A percentile compares a stretch with the other conserved stretches of the same genome.
Evolutionary conservation across 2,888 invertebrate genomes (phyloP).

Genomic region (Aromia moschata): DNA sequence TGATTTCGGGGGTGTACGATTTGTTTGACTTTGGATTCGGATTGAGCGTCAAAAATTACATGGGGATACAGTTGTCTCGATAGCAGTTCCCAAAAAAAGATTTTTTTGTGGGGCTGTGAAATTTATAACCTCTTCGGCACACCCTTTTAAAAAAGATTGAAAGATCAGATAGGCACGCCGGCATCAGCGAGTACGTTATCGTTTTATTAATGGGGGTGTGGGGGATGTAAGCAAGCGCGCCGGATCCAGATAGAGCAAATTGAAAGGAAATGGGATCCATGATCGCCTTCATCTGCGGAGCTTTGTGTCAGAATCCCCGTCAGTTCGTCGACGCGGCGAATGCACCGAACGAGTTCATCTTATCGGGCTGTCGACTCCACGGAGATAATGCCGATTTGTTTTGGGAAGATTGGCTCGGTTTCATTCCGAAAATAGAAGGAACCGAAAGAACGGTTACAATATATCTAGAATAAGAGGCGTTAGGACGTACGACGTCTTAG

Average conservation of each 20-base stretch:
- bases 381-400: conserved; percentile 12
- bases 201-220: conserved; percentile 2
- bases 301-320: conserved; percentile 10
- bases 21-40: too few species aligned
- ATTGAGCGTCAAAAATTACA: too few species aligned
- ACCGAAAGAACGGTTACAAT: background rate
- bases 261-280: conserved; percentile 14
- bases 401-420: conserved; percentile 1
- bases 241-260: conserved; percentile 7
- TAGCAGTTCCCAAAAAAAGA: too few species aligned
- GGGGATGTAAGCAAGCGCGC: background rate
- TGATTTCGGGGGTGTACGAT: too few species aligned
- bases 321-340: conserved; percentile 14
- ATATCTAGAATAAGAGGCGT: too few species aligned
- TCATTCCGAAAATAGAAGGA: conserved; percentile 8
- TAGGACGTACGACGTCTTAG: too few species aligned
- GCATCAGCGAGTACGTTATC: conserved; percentile 16
- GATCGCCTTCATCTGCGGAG: conserved; percentile 16
- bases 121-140: too few species aligned
- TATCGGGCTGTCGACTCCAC: conserved; percentile 14
- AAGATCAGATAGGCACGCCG: too few species aligned
- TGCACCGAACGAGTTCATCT: conserved; percentile 15
- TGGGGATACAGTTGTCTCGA: too few species aligned
- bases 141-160: too few species aligned
- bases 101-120: too few species aligned